phyloP scores from a whole-genome alignment of 2,797 vertebrate species.

The Malacoctenus gilli region DNA sequence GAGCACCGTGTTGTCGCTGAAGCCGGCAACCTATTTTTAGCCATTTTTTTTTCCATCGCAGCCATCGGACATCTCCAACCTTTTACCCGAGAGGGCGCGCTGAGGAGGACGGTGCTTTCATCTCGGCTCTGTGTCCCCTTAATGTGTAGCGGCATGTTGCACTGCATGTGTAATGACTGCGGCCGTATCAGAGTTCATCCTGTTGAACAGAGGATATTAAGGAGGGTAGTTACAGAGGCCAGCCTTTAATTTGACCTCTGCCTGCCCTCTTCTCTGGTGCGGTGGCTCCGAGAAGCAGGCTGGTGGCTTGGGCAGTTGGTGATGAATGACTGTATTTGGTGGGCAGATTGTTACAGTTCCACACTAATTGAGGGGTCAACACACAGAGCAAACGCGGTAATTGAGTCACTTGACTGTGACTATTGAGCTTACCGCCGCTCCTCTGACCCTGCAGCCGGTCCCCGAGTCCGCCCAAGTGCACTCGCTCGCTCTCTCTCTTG shows the following conservation, averaged over 20 bases:
- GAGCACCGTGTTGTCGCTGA: neutral
- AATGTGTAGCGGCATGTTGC: slow-evolving; percentile 57
- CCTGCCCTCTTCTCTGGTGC: slow-evolving; percentile 83
- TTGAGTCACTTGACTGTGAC: slow-evolving; percentile 91
- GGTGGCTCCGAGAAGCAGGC: slow-evolving; percentile 84
- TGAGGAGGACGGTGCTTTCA: neutral
- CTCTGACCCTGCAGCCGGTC: slow-evolving; percentile 78
- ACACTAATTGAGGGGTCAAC: slow-evolving; percentile 95
- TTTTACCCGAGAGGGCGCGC: slow-evolving; percentile 13
- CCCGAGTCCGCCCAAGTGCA: slow-evolving; percentile 66
- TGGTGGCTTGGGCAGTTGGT: slow-evolving; percentile 88
- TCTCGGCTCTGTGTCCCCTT: slow-evolving; percentile 31
- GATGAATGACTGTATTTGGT: slow-evolving; percentile 97
- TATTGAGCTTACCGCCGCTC: slow-evolving; percentile 84
- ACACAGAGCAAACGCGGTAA: slow-evolving; percentile 91
- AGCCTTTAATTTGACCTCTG: slow-evolving; percentile 90
- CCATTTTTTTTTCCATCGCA: neutral
- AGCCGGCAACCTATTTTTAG: neutral
- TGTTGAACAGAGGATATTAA: slow-evolving; percentile 81
- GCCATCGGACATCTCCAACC: neutral
- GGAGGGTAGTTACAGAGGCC: slow-evolving; percentile 86
- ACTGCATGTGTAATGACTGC: slow-evolving; percentile 65
- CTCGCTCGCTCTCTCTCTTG: slow-evolving; percentile 16
- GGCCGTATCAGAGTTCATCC: slow-evolving; percentile 70
- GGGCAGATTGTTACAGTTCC: slow-evolving; percentile 94